Percentiles rank a stretch among this genome's conserved stretches.
phyloP scores from a whole-genome alignment of 2,113 vertebrate species.

The Bucco capensis region DNA sequence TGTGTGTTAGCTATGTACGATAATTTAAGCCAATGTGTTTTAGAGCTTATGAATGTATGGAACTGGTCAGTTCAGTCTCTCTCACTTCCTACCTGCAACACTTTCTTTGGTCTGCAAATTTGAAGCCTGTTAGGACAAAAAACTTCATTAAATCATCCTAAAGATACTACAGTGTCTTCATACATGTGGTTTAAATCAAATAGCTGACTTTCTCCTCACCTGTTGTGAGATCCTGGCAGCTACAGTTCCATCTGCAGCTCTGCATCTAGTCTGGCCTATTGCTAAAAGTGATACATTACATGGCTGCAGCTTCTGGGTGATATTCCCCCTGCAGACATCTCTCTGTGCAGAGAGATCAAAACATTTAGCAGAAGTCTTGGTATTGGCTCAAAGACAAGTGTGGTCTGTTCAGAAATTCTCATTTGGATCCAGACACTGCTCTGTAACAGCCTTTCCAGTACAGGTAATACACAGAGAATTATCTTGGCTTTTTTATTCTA shows the following conservation, averaged over 20 bases:
- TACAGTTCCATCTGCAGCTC: background rate
- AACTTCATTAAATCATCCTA: background rate
- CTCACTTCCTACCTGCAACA: background rate
- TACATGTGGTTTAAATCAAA: background rate
- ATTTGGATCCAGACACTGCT: background rate
- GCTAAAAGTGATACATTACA: background rate
- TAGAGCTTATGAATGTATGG: background rate
- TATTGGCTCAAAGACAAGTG: background rate
- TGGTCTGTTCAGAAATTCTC: background rate
- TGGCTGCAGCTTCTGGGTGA: fast-evolving
- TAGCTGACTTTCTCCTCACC: background rate
- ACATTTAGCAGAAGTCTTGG: background rate
- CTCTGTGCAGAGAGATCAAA: background rate
- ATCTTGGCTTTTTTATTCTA: background rate
- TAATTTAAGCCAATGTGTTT: background rate
- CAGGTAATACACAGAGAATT: background rate
- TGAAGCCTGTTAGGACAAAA: background rate
- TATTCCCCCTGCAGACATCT: background rate
- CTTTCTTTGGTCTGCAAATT: background rate
- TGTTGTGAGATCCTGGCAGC: background rate
- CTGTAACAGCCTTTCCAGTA: background rate
- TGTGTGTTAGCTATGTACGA: fast-evolving
- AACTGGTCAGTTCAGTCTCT: background rate
- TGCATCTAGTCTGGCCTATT: background rate
- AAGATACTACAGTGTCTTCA: background rate